Conservation (phyloP, 2,797 vertebrate genomes). For the Hypotaenidia philippensis region DNA sequence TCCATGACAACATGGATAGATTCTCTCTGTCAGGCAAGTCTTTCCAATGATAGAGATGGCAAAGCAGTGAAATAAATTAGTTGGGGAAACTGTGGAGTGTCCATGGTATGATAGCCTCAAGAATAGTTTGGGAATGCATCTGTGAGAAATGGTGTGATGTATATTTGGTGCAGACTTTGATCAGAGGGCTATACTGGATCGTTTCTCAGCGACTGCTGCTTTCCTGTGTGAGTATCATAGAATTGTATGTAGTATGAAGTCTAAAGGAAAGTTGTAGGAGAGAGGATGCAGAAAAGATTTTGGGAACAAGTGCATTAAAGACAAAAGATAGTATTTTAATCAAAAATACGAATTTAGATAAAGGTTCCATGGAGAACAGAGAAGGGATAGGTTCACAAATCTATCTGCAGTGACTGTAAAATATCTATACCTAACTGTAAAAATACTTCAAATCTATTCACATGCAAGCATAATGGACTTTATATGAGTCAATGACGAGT, state of each 20-base stretch:
- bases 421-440: neutral
- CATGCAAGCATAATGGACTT: neutral
- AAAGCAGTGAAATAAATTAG: neutral
- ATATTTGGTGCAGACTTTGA: neutral
- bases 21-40: neutral
- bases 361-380: neutral
- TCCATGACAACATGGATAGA: neutral
- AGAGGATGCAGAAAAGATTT: accelerated
- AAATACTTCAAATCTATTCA: neutral
- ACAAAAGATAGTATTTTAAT: neutral
- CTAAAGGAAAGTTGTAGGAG: neutral
- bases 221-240: neutral
- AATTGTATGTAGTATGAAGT: neutral
- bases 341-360: neutral
- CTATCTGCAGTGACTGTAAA: neutral
- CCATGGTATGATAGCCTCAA: neutral
- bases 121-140: neutral
- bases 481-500: neutral
- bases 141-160: neutral
- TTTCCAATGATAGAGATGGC: neutral
- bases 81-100: neutral
- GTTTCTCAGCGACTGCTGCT: neutral
- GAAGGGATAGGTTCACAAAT: neutral
- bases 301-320: neutral
- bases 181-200: neutral